phyloP scores from a whole-genome alignment of 2,888 invertebrate genomes.

The Idaea straminata region DNA sequence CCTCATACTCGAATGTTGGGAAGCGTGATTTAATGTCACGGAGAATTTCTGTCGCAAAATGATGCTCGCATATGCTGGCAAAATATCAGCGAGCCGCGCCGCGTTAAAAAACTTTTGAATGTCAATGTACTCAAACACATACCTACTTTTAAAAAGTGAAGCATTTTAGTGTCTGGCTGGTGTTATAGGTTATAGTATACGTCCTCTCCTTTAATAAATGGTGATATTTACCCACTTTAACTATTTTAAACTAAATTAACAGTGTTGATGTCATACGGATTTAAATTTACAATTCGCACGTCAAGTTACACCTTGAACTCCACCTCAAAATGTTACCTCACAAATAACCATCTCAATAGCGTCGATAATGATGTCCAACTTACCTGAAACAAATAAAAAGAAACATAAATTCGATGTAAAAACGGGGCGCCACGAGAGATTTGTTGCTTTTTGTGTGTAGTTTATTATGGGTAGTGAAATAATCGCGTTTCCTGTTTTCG shows the following conservation, averaged over 20 bases:
- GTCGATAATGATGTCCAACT: slow-evolving; percentile 31
- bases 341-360: slow-evolving; percentile 14
- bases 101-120: background rate
- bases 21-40: slow-evolving; percentile 20
- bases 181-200: background rate
- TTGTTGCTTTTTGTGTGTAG: slow-evolving; percentile 33
- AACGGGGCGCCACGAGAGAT: slow-evolving; percentile 27
- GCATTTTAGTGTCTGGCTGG: background rate
- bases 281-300: background rate
- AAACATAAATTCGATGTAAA: slow-evolving; percentile 25
- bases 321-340: slow-evolving; percentile 18
- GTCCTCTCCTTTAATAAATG: background rate
- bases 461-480: slow-evolving; percentile 60
- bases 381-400: slow-evolving; percentile 54
- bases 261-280: background rate
- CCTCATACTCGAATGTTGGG: slow-evolving; percentile 17
- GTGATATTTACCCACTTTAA: background rate
- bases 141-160: background rate
- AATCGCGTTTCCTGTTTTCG: slow-evolving; percentile 73
- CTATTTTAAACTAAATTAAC: background rate
- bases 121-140: background rate
- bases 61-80: slow-evolving; percentile 2
- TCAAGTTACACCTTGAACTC: slow-evolving; percentile 16
- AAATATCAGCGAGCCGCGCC: slow-evolving; percentile 11
- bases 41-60: slow-evolving; percentile 19